Evolutionary conservation across 1,140 invertebrate genomes (phyloP).

Genomic region (Tetramorium alpestre): DNA sequence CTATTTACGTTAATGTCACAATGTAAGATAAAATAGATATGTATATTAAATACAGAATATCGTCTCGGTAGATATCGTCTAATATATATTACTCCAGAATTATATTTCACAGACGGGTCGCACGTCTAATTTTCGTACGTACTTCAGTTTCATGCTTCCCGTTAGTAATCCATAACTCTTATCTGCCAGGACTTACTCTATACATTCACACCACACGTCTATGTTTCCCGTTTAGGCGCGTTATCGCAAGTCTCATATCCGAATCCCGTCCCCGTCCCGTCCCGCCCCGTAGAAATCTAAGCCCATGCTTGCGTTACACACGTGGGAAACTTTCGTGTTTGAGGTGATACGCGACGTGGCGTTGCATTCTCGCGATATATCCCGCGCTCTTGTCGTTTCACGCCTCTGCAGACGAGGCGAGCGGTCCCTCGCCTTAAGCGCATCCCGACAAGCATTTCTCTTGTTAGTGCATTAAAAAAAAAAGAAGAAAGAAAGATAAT

Average conservation of each 20-base stretch:
- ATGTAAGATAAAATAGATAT: background rate
- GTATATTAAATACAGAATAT: background rate
- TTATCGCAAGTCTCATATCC: slow-evolving; percentile 28
- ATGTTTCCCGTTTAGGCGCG: slow-evolving; percentile 9
- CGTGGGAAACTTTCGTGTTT: slow-evolving; percentile 60
- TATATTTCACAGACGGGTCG: background rate
- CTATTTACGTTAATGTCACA: background rate
- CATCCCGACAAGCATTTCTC: slow-evolving; percentile 13
- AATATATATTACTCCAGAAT: background rate
- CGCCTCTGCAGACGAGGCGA: background rate
- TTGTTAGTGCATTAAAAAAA: background rate
- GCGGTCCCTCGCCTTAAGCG: background rate
- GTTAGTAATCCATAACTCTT: slow-evolving; percentile 44
- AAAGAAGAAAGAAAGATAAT: background rate
- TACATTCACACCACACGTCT: background rate
- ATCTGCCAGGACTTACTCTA: slow-evolving; percentile 6
- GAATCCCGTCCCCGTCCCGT: background rate
- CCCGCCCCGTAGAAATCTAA: slow-evolving; percentile 22
- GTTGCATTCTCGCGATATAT: slow-evolving; percentile 33
- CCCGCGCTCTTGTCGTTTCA: background rate
- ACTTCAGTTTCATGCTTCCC: background rate
- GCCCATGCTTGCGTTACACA: slow-evolving; percentile 9
- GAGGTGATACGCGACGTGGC: background rate
- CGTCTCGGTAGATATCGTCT: background rate
- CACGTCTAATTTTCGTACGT: slow-evolving; percentile 8